Evolutionary conservation across 1,140 invertebrate genomes (phyloP), one percentile per base, ranked within the genome.

Genomic region (Zaprionus vittiger): DNA sequence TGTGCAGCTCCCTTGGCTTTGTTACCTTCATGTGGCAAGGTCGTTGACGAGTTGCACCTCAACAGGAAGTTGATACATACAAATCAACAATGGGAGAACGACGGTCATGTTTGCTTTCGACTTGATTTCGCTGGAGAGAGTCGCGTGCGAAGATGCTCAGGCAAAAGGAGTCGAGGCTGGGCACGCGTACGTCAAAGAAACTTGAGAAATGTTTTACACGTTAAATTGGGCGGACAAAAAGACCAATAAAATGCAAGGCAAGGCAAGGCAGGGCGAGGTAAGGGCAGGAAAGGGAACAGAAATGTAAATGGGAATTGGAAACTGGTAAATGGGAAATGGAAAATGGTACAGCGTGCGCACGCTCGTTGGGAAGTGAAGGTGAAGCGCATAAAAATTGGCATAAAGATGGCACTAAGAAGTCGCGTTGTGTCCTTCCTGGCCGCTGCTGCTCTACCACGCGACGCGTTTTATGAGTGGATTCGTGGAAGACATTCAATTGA

Each of bases 401-500:
- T 79, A 83, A 85, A 83, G 63, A 73, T 61, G 38, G 20, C 55
- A 52, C 70, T 47, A 62, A 67, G 71, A 73, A 78, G 57, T 64
- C 57, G 47, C n/a, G 17, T 6, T 11, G 17, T 20, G 44, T 49
- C 44, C 44, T 49, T 49, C 41, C 41, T 44, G 4, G 4, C 4
- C 34, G 9, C 34, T 37, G 15, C 38, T 70, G 31, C 72, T 26
- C 28, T 28, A 47, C 65, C 83, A 90, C 85, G 85, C 86, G 86
- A 91, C 82, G 85, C 79, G 76, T 73, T 90, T 90, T 90, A 89
- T 85, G 86, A 60, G 78, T 52, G 67, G 59, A 71, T 90, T 90
- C 85, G 85, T 85, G 82, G 85, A 90, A 90, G 62, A 72, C 64
- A 59, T 82, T 90, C 79, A 91, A 90, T 90, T 90, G 85, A 90